Conservation (phyloP, 2,797 vertebrate genomes). For the Danio choprae region DNA sequence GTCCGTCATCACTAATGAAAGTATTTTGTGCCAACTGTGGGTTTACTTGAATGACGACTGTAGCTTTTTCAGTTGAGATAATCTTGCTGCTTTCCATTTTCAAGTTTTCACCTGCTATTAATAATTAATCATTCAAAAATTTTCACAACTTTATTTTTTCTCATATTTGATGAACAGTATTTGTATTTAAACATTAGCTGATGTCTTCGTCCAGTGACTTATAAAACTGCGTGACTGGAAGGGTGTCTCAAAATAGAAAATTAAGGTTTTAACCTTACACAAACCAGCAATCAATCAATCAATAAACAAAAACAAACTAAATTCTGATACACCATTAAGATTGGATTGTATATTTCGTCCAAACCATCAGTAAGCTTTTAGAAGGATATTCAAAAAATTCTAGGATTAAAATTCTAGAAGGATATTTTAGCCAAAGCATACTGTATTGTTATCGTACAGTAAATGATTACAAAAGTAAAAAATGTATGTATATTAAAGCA, state of each 20-base stretch:
- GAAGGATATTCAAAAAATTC: too few species aligned
- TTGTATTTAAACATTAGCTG: background rate
- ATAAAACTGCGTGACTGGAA: background rate
- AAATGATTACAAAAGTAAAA: background rate
- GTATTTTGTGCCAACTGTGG: background rate
- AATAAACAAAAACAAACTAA: background rate
- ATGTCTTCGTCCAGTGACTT: background rate
- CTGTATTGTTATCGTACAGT: too few species aligned
- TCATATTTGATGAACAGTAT: background rate
- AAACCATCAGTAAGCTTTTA: too few species aligned
- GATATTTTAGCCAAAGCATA: too few species aligned
- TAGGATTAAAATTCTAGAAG: too few species aligned
- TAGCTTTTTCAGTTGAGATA: background rate
- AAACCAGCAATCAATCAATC: background rate
- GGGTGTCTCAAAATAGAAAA: too few species aligned
- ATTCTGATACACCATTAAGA: too few species aligned
- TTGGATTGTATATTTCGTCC: too few species aligned
- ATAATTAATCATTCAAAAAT: background rate
- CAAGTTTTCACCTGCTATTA: background rate
- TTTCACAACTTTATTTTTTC: too few species aligned
- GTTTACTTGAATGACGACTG: conserved; percentile 14
- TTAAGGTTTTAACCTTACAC: background rate
- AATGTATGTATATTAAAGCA: background rate
- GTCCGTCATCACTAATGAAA: background rate
- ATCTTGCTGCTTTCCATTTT: conserved; percentile 9